Evolutionary conservation across 2,113 vertebrate genomes (phyloP).

Genomic region (human (Homo sapiens)): DNA sequence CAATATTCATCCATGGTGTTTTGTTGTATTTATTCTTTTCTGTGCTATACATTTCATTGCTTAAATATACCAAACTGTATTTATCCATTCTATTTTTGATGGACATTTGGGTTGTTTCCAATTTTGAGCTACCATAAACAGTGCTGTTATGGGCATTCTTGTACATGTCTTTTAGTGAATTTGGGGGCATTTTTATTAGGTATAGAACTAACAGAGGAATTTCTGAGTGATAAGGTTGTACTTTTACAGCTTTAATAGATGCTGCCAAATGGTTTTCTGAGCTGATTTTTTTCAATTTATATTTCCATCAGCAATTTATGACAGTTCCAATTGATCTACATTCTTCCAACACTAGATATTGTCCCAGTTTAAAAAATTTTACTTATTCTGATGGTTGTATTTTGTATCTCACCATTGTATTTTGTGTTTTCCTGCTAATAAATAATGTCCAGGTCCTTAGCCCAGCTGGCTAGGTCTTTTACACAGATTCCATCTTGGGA

Average conservation of each 20-base stretch:
- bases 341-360: neutral
- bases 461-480: too few relatives aligned
- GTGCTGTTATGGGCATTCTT: neutral
- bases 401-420: neutral
- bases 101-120: neutral
- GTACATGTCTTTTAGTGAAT: neutral
- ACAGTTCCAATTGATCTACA: neutral
- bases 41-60: neutral
- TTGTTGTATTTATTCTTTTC: neutral
- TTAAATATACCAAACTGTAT: neutral
- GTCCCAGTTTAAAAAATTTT: neutral
- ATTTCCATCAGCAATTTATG: neutral
- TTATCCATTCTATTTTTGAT: neutral
- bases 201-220: neutral
- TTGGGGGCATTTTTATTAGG: neutral
- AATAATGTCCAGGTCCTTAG: neutral
- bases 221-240: neutral
- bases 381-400: neutral
- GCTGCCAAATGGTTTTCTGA: neutral
- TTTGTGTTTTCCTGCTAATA: neutral
- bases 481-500: too few relatives aligned
- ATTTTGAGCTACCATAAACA: neutral
- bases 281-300: too few relatives aligned
- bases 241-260: neutral
- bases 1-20: accelerated